Percentiles rank a stretch among this genome's conserved stretches.
Evolutionary conservation across 2,888 invertebrate species (phyloP).

Genomic region (Dione juno): DNA sequence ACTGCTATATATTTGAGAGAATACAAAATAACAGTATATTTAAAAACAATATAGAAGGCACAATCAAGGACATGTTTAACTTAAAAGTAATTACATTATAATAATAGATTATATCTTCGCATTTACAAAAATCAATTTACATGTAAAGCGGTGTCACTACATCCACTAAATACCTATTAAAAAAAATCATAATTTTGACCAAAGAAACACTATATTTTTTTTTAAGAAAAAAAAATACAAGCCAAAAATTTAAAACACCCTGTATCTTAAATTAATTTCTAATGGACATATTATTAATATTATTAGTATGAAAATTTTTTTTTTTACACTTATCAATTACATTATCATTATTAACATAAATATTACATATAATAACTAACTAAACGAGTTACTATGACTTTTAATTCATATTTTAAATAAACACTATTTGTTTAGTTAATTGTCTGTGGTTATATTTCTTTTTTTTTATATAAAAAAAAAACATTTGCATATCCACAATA

Average conservation of each 20-base stretch:
- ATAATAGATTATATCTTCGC: constrained; percentile 31
- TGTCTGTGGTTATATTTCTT: constrained; percentile 8
- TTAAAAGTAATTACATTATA: constrained; percentile 30
- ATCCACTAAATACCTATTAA: background rate
- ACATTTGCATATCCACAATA: constrained; percentile 3
- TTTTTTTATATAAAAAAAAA: background rate
- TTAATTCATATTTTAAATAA: constrained; percentile 32
- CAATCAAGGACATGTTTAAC: constrained; percentile 36
- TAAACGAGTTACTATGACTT: constrained; percentile 10
- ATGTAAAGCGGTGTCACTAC: constrained; percentile 31
- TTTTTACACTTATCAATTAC: constrained; percentile 40
- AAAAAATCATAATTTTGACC: constrained; percentile 10
- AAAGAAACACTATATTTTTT: background rate
- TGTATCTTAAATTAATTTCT: constrained; percentile 30
- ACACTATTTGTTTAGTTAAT: constrained; percentile 34
- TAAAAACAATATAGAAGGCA: constrained; percentile 38
- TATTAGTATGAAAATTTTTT: constrained; percentile 23
- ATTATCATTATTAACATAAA: constrained; percentile 33
- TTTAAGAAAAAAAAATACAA: background rate
- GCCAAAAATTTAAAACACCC: constrained; percentile 11
- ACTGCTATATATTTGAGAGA: constrained; percentile 7
- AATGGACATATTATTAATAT: constrained; percentile 31
- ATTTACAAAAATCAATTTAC: constrained; percentile 30
- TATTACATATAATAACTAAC: constrained; percentile 31
- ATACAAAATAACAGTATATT: constrained; percentile 24